A percentile compares a stretch with the other conserved stretches of the same genome.
These are phyloP conservation scores for Troglohyphantes excavatus DNA, from an alignment of 2,888 invertebrate genomes.

Conservation along the genomic window DNA sequence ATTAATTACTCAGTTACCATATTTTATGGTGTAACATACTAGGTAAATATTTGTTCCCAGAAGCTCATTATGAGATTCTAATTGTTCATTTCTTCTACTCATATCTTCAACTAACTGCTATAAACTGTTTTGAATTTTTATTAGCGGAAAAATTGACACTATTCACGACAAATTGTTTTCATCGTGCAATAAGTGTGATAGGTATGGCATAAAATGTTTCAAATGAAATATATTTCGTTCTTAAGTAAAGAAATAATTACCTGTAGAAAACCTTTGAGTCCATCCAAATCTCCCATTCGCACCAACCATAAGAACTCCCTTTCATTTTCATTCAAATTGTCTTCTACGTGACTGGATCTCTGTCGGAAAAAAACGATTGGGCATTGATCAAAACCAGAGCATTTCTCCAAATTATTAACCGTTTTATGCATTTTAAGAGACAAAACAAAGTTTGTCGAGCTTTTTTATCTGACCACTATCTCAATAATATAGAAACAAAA, in stretches of 20 bases:
- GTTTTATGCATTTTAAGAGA: conserved; percentile 11
- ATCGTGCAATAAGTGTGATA: too few relatives aligned
- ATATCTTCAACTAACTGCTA: too few relatives aligned
- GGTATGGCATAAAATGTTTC: too few relatives aligned
- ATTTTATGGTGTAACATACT: too few relatives aligned
- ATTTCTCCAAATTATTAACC: not conserved
- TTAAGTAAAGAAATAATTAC: conserved; percentile 37
- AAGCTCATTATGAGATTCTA: too few relatives aligned
- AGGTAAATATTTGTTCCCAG: too few relatives aligned
- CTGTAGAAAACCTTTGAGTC: conserved; percentile 43
- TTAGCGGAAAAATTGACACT: too few relatives aligned
- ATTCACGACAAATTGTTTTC: too few relatives aligned
- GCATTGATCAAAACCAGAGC: not conserved
- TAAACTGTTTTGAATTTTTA: too few relatives aligned
- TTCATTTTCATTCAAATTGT: conserved; percentile 57
- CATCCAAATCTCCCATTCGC: conserved; percentile 35
- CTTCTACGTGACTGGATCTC: conserved; percentile 58
- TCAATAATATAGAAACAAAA: not conserved
- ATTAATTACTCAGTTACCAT: too few relatives aligned
- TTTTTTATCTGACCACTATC: not conserved
- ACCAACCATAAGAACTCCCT: conserved; percentile 57
- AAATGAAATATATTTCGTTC: too few relatives aligned
- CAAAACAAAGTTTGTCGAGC: conserved; percentile 5
- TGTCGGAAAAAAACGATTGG: conserved; percentile 50
- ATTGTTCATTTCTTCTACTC: too few relatives aligned